These are phyloP conservation scores for Halocaridina rubra DNA, from an alignment of 2,888 invertebrate species.

Conservation along the genomic window DNA sequence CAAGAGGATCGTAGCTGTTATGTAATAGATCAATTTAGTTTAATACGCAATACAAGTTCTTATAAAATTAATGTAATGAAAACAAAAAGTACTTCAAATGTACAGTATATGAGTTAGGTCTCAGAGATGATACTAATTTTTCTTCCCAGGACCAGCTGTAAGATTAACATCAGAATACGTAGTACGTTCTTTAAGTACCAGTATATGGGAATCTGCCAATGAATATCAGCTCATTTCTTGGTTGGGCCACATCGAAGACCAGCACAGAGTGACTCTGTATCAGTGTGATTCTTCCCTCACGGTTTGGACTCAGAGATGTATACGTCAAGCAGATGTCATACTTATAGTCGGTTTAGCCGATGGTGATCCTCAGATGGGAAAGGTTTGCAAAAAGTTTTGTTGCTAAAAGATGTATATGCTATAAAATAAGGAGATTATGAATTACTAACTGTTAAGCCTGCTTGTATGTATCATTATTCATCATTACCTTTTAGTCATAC, in stretches of 20 bases:
- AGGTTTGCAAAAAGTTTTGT: too few species aligned
- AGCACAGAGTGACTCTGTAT: slow-evolving; percentile 93
- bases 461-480: too few species aligned
- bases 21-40: too few species aligned
- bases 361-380: slow-evolving; percentile 87
- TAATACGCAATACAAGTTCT: too few species aligned
- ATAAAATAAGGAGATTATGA: too few species aligned
- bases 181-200: slow-evolving; percentile 85
- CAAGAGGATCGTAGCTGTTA: too few species aligned
- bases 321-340: slow-evolving; percentile 97
- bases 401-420: too few species aligned
- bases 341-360: slow-evolving; percentile 95
- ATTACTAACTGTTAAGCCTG: too few species aligned
- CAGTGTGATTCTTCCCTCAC: slow-evolving; percentile 94
- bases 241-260: slow-evolving; percentile 90
- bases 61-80: too few species aligned
- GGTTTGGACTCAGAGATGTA: slow-evolving; percentile 96
- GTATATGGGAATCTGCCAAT: slow-evolving; percentile 92
- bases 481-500: too few species aligned
- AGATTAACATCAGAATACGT: slow-evolving; percentile 90
- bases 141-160: slow-evolving; percentile 64
- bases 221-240: slow-evolving; percentile 97
- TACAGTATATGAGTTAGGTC: too few species aligned
- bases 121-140: not conserved
- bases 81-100: too few species aligned